Conservation (phyloP, 2,797 vertebrate genomes). For the Spondyliosoma cantharus region DNA sequence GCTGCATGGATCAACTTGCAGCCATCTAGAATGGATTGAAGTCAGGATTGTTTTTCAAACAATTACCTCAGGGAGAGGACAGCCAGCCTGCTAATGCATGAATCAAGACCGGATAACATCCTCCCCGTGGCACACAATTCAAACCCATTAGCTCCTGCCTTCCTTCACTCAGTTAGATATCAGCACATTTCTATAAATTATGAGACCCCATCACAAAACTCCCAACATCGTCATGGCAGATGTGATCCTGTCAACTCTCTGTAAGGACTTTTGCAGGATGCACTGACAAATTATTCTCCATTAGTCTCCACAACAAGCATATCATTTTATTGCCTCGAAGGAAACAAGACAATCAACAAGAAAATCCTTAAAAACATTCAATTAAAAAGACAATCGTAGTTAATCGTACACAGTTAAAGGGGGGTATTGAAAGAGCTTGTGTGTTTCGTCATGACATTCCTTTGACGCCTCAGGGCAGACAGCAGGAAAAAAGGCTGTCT, state of each 20-base stretch:
- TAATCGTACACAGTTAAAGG: not conserved
- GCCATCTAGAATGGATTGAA: conserved; percentile 8
- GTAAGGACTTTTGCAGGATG: conserved; percentile 11
- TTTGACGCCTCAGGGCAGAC: conserved; percentile 17
- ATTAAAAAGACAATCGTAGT: not conserved
- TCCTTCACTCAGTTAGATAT: conserved; percentile 45
- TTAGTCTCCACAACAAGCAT: conserved; percentile 1
- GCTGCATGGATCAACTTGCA: not conserved
- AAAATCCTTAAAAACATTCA: not conserved
- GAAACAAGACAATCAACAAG: too few species aligned
- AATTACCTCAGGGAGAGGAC: conserved; percentile 28
- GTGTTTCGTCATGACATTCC: conserved; percentile 9
- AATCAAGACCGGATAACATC: conserved; percentile 16
- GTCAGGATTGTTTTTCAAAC: conserved; percentile 33
- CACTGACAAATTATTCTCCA: not conserved
- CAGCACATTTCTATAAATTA: conserved; percentile 59
- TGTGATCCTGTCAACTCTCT: conserved; percentile 17
- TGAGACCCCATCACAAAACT: conserved; percentile 53
- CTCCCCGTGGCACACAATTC: not conserved
- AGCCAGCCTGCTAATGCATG: conserved; percentile 47
- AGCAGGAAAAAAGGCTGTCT: not conserved
- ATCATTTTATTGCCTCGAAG: not conserved
- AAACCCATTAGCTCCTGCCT: conserved; percentile 50
- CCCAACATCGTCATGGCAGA: conserved; percentile 13
- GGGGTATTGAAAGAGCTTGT: not conserved